phyloP scores from a whole-genome alignment of 64 coral and sea anemone genomes.

The Montipora efflorescens region DNA sequence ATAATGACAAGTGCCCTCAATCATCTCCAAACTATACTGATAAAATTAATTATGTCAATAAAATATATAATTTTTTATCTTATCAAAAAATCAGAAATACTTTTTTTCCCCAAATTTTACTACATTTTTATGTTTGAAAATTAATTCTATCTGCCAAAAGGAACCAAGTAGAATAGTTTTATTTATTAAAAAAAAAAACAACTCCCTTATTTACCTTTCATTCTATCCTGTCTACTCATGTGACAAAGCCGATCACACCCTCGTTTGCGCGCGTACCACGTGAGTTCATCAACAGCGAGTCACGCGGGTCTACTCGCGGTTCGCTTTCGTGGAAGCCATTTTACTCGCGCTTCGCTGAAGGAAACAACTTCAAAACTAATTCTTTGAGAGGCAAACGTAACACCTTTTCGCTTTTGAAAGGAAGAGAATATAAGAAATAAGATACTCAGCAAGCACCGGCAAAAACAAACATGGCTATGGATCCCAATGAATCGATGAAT shows the following conservation, averaged over 20 bases:
- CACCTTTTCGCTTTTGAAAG: background rate
- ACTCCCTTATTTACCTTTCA: no score
- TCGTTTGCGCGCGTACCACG: constrained; percentile 61
- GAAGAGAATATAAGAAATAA: background rate
- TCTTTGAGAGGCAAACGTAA: background rate
- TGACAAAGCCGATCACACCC: constrained; percentile 4
- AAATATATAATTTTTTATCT: no score
- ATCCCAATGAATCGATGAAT: constrained; percentile 66
- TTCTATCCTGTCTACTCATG: background rate
- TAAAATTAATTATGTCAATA: no score
- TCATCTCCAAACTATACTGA: no score
- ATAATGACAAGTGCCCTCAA: no score
- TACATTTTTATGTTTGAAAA: no score
- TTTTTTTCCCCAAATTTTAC: no score
- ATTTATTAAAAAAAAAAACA: no score
- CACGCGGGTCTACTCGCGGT: constrained; percentile 57
- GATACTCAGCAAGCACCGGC: background rate
- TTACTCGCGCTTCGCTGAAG: constrained; percentile 26
- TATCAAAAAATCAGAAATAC: no score
- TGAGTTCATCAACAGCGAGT: constrained; percentile 33
- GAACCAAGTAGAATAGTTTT: no score
- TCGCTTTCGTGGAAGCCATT: constrained; percentile 48
- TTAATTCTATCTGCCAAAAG: no score
- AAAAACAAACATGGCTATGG: constrained; percentile 32
- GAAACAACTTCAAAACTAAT: background rate